Base-by-base conservation (phyloP, 2,113 vertebrate species). In the Erinaceus europaeus region DNA sequence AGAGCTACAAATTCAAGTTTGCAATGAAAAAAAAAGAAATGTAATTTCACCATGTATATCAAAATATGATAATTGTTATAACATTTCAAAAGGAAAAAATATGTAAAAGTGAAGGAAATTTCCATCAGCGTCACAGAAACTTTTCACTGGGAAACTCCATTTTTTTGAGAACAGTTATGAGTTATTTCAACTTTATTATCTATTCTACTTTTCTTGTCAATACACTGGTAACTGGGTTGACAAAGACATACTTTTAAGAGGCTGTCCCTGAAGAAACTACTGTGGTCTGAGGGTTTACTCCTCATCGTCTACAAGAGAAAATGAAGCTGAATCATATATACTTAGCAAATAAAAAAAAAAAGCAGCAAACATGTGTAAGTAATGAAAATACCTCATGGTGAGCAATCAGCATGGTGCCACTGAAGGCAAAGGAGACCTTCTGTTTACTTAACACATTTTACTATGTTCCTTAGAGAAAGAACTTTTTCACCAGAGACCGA, bases 291-390 rank as follows among this genome's bases (percentile, higher is more conserved):
- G 62, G 72, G 53, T 89, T 91, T 90, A 75, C 91, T 92, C 3
- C 3, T 88, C 93, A 91, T 90, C 52, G 73, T 79, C 17, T 80
- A 74, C 81, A 80, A 90, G 68, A 90, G 68, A 92, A 80, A 91
- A 86, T 77, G 77, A 73, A 59, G 52, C 57, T 88, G 67, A 91
- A 73, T 91, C 71, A 80, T 50, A 68, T 32, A 55, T n/a, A 79
- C 36, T 92, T 91, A 90, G 46, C 61, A 80, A 95, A 91, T 90
- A 71, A 92, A 87, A 92, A 67, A 71, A 92, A 87, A 92, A 67
- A 80, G 76, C 76, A 93, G 62, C 68, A 85, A 65, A 86, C 72
- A 90, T 88, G 44, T 93, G 89, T 50, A 91, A 86, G 62, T 69
- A 88, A 94, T 94, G 61, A 94, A 91, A 90, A 76, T 89, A 17